Conservation (phyloP, 2,888 invertebrate genomes). For the Aphrophora alni region DNA sequence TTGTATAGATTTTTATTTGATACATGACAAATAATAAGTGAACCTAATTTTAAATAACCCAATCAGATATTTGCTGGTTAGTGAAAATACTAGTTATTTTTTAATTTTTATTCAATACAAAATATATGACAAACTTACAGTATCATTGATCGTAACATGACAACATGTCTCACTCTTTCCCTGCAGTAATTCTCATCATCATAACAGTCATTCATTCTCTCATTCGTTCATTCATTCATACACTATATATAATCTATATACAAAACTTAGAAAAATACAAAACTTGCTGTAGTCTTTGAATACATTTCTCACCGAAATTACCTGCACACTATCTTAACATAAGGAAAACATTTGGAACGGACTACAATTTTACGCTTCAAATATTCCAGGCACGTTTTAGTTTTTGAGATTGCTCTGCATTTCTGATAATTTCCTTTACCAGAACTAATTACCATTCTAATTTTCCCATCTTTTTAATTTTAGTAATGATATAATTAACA, state of each 20-base stretch:
- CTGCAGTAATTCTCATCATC: neutral
- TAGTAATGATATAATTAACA: too few species aligned
- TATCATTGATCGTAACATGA: neutral
- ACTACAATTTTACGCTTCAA: neutral
- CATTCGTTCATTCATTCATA: conserved; percentile 26
- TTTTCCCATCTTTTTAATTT: too few species aligned
- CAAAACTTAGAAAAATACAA: conserved; percentile 39
- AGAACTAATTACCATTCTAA: too few species aligned
- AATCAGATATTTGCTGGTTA: neutral
- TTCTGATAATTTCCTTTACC: neutral
- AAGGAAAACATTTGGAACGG: conserved; percentile 33
- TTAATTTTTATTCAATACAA: neutral
- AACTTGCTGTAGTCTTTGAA: conserved; percentile 27
- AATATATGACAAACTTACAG: neutral
- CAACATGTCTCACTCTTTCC: neutral
- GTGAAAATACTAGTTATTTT: neutral
- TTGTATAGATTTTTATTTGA: too few species aligned
- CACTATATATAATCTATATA: conserved; percentile 28
- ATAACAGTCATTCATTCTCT: conserved; percentile 14
- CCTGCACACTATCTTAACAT: conserved; percentile 29
- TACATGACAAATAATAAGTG: too few species aligned
- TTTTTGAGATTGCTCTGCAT: neutral
- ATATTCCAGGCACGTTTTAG: neutral
- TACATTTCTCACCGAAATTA: conserved; percentile 29
- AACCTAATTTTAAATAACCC: too few species aligned